Conservation (phyloP, 2,888 invertebrate genomes). For the Seira sanloemensis region DNA sequence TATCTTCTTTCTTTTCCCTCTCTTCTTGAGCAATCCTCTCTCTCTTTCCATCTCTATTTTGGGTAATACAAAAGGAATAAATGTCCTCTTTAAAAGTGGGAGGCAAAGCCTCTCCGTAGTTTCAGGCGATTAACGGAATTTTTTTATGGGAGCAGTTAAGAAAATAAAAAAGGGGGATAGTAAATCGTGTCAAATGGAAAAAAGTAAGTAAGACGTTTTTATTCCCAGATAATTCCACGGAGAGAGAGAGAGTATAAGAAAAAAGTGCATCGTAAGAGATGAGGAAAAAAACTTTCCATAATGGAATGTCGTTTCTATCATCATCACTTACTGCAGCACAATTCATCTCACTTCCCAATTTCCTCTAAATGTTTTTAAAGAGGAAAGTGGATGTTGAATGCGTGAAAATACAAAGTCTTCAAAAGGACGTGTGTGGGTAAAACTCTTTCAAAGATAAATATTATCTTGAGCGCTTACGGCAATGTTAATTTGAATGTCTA, state of each 20-base stretch:
- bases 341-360: conserved; percentile 13
- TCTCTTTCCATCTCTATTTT: conserved; percentile 13
- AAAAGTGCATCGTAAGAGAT: conserved; percentile 20
- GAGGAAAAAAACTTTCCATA: conserved; percentile 11
- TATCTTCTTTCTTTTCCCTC: not conserved
- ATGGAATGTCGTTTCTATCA: conserved; percentile 29
- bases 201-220: conserved; percentile 23
- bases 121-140: conserved; percentile 45
- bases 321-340: conserved; percentile 24
- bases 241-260: conserved; percentile 16
- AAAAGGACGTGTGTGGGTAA: not conserved
- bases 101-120: not conserved
- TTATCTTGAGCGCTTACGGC: conserved; percentile 18
- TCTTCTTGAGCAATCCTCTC: not conserved
- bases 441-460: conserved; percentile 6
- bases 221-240: not conserved
- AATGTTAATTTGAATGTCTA: conserved; percentile 13
- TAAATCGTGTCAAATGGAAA: conserved; percentile 24
- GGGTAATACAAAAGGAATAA: conserved; percentile 18
- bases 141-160: conserved; percentile 40
- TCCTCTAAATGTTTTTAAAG: not conserved
- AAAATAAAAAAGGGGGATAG: conserved; percentile 15
- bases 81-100: conserved; percentile 43
- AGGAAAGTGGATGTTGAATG: not conserved
- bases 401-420: not conserved